Conservation (phyloP, 2,888 invertebrate species). For the Nymphalis urticae region DNA sequence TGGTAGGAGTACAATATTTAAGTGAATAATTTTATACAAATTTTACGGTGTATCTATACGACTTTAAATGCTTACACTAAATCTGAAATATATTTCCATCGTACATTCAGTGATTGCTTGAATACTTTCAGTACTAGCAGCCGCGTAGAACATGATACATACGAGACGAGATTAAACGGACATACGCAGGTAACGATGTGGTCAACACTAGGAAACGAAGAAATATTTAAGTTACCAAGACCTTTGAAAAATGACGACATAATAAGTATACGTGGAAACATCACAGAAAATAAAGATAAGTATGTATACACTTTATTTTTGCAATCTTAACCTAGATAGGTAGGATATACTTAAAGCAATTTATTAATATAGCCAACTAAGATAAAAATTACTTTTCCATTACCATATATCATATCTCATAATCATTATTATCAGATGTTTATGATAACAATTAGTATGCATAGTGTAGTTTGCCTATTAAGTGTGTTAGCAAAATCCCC, state of each 20-base stretch:
- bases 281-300: slow-evolving; percentile 45
- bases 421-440: no score
- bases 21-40: no score
- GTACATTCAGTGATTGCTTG: neutral
- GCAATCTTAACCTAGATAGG: neutral
- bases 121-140: slow-evolving; percentile 41
- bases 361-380: no score
- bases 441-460: no score
- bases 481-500: no score
- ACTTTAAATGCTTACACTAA: no score
- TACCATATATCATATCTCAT: no score
- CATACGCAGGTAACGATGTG: slow-evolving; percentile 50
- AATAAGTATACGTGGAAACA: slow-evolving; percentile 48
- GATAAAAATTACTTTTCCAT: no score
- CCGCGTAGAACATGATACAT: slow-evolving; percentile 49
- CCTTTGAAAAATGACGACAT: slow-evolving; percentile 47
- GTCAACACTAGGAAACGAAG: slow-evolving; percentile 53
- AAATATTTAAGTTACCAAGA: slow-evolving; percentile 60
- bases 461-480: no score
- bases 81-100: neutral
- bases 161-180: slow-evolving; percentile 53
- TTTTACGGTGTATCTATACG: no score
- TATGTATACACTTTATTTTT: slow-evolving; percentile 42
- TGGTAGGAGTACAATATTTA: no score
- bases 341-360: no score